phyloP scores from a whole-genome alignment of 2,797 vertebrate genomes.

The Varecia variegata region DNA sequence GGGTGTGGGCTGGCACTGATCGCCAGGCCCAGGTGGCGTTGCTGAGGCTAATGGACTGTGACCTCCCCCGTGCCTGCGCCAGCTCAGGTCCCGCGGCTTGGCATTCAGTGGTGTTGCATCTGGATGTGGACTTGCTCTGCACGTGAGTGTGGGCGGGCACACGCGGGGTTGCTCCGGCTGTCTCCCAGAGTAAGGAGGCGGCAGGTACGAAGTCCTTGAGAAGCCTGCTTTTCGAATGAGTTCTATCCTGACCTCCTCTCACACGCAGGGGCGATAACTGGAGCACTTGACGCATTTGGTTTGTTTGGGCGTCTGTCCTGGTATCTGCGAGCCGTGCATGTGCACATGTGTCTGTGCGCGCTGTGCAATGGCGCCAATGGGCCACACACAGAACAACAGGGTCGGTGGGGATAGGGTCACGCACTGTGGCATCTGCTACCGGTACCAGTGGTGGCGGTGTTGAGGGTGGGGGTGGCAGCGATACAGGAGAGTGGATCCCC shows the following conservation, averaged over 20 bases:
- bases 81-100: neutral
- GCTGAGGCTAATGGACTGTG: neutral
- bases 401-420: no score
- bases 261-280: fast-evolving
- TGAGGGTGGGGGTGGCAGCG: neutral
- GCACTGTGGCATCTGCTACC: fast-evolving
- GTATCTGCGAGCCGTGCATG: neutral
- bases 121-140: neutral
- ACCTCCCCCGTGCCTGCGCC: neutral
- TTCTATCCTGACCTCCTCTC: neutral
- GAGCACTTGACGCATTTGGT: neutral
- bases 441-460: fast-evolving
- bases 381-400: neutral
- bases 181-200: neutral
- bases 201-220: neutral
- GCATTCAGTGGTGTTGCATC: neutral
- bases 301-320: neutral
- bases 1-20: neutral
- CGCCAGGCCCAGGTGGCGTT: neutral
- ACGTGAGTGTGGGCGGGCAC: fast-evolving
- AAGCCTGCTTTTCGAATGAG: neutral
- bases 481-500: neutral
- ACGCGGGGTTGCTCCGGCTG: neutral
- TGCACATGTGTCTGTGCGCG: neutral
- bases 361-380: neutral